Base-by-base conservation (phyloP, 2,888 invertebrate genomes). In the Geotrupes spiniger region DNA sequence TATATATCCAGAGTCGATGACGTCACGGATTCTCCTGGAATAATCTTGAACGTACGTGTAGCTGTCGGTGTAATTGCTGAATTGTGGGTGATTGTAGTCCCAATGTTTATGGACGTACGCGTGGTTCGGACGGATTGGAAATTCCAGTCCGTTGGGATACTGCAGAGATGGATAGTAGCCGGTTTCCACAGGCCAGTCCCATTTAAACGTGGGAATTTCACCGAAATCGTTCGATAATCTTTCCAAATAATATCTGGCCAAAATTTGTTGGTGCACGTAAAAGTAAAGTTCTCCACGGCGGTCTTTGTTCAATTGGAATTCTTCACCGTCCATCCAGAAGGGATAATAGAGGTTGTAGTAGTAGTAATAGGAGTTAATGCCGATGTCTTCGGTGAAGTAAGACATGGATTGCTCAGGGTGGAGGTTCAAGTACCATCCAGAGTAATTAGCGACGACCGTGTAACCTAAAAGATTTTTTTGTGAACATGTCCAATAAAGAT, bases 161-260 rank as follows among this genome's bases (percentile, higher is more conserved):
- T 78, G 77, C 61, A 81, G 70, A 64, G 77, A 76, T 8, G 86
- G 80, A 62, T 82, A 76, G 58, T 81, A 85, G 26, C 80, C 77
- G 38, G 74, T 70, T 42, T 74, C 65, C 39, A 78, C 65, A 27
- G 76, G 69, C 26, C 72, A 62, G 61, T 76, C 68, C 76, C 76
- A 81, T 58, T 77, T 73, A 52, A 83, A 72, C 25, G 78, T 75
- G 4, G 79, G 77, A 52, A 85, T 79, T 37, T 79, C 77, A 9
- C 81, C 82, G 51, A 85, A 63, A 15, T 79, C 81, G 57, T 84
- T 81, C 26, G 83, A 76, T 43, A 83, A 70, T 70, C 87, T 82
- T 63, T 87, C 86, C 63, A 85, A 69, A 62, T 82, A 81, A 75
- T 84, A 87, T 63, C 85, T 83, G 51, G 84, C 80, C 60, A 85